Conservation (phyloP, 92 coral and sea anemone genomes). For the Bergia sp. region DNA sequence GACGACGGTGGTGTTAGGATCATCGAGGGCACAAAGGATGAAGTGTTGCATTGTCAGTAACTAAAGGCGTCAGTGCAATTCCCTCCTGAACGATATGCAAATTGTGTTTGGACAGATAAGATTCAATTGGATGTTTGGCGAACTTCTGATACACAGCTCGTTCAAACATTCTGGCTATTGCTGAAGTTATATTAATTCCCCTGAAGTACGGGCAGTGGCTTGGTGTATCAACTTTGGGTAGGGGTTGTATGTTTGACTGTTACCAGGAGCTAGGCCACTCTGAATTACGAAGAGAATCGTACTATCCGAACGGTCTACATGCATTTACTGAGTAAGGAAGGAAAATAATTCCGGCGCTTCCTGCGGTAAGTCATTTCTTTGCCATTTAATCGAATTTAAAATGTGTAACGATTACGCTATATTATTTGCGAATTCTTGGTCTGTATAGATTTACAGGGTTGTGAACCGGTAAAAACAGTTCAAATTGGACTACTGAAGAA, state of each 20-base stretch:
- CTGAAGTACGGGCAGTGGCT: constrained; percentile 12
- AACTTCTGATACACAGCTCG: constrained; percentile 5
- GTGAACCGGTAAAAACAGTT: constrained; percentile 14
- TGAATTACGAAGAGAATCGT: constrained; percentile 6
- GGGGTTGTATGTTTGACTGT: constrained; percentile 14
- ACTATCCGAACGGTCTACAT: constrained; percentile 5
- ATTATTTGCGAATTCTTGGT: constrained; percentile 9
- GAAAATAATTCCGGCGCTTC: constrained; percentile 7
- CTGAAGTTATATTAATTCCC: constrained; percentile 5
- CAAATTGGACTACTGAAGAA: constrained; percentile 3
- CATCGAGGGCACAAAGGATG: constrained; percentile 17
- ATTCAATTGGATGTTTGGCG: background rate
- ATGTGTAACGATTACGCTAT: constrained; percentile 13
- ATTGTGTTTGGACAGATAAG: constrained; percentile 17
- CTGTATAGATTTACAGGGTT: constrained; percentile 16
- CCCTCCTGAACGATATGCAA: constrained; percentile 15
- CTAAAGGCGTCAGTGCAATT: constrained; percentile 12
- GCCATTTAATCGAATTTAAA: background rate
- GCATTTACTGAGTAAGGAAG: constrained; percentile 6
- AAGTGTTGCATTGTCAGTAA: constrained; percentile 18
- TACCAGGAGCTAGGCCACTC: constrained; percentile 21
- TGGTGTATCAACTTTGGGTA: constrained; percentile 18
- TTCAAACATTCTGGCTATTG: constrained; percentile 13
- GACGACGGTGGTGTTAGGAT: constrained; percentile 15
- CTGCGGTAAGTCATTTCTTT: constrained; percentile 10